Evolutionary conservation across 2,888 invertebrate species (phyloP).

Genomic region (Diachrysia chrysitis): DNA sequence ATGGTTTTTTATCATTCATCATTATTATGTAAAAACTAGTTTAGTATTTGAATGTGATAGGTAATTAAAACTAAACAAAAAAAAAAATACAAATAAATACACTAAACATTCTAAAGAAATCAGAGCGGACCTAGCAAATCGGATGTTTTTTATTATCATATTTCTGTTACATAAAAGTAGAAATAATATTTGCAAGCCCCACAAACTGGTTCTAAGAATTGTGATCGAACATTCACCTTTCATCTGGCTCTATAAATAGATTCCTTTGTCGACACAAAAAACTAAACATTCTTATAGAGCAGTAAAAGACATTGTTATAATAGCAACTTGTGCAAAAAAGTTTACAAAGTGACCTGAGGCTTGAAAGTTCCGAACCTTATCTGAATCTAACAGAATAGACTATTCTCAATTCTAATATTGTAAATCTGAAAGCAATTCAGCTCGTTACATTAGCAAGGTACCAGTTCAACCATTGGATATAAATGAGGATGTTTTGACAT

Average conservation of each 20-base stretch:
- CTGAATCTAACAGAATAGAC: no score
- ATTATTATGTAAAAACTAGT: no score
- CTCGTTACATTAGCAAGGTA: no score
- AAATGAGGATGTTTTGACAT: no score
- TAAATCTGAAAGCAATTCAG: no score
- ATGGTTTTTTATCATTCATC: no score
- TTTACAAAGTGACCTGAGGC: not conserved
- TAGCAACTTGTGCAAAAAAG: not conserved
- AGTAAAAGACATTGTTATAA: not conserved
- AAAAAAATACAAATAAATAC: no score
- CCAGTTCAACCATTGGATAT: no score
- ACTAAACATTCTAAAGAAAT: not conserved
- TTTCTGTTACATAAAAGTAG: conserved; percentile 26
- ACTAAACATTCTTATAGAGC: not conserved
- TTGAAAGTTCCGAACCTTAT: not conserved
- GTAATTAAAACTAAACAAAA: no score
- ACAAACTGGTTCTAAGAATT: conserved; percentile 25
- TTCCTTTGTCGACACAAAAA: conserved; percentile 7
- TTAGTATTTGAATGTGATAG: no score
- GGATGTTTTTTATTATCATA: conserved; percentile 15
- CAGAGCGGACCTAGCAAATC: conserved; percentile 6
- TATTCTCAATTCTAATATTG: no score
- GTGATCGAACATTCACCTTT: conserved; percentile 17
- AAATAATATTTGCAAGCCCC: conserved; percentile 22
- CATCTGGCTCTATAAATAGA: conserved; percentile 7